These are phyloP conservation scores for Nasua narica DNA, from an alignment of 2,797 vertebrate genomes.

Conservation along the genomic window DNA sequence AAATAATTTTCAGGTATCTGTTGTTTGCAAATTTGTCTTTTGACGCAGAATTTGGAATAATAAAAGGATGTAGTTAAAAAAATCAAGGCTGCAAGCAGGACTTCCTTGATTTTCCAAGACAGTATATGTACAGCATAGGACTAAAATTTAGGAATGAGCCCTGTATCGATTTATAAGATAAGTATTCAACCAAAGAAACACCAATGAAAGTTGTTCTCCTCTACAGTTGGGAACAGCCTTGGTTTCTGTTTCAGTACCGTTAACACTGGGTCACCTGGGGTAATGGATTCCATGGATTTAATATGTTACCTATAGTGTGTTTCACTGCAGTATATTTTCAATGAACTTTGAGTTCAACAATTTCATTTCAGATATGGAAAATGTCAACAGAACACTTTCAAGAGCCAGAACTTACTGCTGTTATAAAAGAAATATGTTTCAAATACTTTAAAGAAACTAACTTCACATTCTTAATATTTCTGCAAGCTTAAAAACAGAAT, in stretches of 20 bases:
- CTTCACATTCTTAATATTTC: not conserved
- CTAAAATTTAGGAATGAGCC: not conserved
- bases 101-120: not conserved
- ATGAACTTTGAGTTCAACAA: not conserved
- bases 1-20: not conserved
- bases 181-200: not conserved
- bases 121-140: not conserved
- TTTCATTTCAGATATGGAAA: not conserved
- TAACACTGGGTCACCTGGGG: not conserved
- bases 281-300: not conserved
- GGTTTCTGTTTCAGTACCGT: not conserved
- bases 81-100: not conserved
- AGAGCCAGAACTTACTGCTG: not conserved
- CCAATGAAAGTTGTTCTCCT: not conserved
- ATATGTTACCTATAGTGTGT: not conserved
- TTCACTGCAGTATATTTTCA: not conserved
- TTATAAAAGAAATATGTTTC: slow-evolving; percentile 20
- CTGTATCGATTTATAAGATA: not conserved
- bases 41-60: not conserved
- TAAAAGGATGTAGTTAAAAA: not conserved
- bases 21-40: not conserved
- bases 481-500: not conserved
- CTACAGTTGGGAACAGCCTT: not conserved
- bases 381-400: not conserved
- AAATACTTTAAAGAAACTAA: not conserved